phyloP scores from a whole-genome alignment of 1,140 invertebrate genomes.

The Drosophila tani region DNA sequence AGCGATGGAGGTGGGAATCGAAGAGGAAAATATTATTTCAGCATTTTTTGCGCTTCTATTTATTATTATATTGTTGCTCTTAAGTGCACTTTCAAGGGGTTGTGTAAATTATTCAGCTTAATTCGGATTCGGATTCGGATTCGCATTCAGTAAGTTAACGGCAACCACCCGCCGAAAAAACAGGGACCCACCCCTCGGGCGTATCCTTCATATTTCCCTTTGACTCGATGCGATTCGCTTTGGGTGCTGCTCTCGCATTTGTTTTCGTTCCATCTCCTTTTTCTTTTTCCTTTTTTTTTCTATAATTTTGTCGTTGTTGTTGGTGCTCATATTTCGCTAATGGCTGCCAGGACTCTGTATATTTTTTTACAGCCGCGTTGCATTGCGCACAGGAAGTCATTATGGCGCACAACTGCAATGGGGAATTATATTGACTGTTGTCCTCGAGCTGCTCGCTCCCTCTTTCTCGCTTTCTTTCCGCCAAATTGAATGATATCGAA shows the following conservation, averaged over 20 bases:
- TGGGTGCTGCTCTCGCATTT: conserved; percentile 54
- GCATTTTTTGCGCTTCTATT: conserved; percentile 30
- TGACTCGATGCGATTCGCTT: conserved; percentile 66
- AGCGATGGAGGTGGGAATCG: not conserved
- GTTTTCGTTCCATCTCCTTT: conserved; percentile 1
- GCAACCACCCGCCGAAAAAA: not conserved
- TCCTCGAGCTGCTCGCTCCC: conserved; percentile 19
- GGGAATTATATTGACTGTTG: conserved; percentile 72
- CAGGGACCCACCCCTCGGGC: conserved; percentile 11
- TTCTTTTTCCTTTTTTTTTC: conserved; percentile 14
- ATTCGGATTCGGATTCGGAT: conserved; percentile 55
- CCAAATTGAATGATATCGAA: conserved; percentile 71
- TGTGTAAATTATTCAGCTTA: conserved; percentile 83
- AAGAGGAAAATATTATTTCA: conserved; percentile 53
- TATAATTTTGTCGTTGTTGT: conserved; percentile 22
- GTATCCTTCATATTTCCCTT: conserved; percentile 46
- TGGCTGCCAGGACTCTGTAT: conserved; percentile 68
- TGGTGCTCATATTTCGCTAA: conserved; percentile 80
- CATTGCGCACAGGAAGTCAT: conserved; percentile 76
- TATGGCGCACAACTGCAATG: conserved; percentile 79
- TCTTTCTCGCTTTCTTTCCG: conserved; percentile 14
- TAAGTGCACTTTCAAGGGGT: conserved; percentile 79
- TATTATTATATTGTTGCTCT: conserved; percentile 63
- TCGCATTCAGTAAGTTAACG: conserved; percentile 30
- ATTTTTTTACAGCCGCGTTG: conserved; percentile 43